Conservation (phyloP, 2,113 vertebrate genomes). For the Hyperoodon ampullatus region DNA sequence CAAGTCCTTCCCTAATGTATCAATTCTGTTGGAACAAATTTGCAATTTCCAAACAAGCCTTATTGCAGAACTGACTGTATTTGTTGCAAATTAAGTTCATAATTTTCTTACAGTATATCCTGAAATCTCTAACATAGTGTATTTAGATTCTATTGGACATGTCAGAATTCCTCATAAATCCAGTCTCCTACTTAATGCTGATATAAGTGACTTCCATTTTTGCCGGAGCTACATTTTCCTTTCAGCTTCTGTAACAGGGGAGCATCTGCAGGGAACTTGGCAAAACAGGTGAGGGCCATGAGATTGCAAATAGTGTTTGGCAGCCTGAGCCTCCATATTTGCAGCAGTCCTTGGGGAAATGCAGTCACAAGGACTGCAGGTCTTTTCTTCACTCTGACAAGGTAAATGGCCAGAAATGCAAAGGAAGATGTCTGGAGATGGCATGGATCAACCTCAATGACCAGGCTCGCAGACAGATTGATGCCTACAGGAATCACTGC, state of each 20-base stretch:
- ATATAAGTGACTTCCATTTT: neutral
- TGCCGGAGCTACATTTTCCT: neutral
- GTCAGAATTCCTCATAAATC: conserved; percentile 20
- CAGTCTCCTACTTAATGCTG: neutral
- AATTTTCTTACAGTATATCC: neutral
- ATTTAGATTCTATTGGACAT: neutral
- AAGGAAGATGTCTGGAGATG: neutral
- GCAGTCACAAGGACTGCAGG: neutral
- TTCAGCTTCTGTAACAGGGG: neutral
- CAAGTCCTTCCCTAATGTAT: neutral
- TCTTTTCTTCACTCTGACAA: neutral
- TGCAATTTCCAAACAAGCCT: neutral
- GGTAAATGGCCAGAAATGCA: neutral
- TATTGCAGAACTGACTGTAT: neutral
- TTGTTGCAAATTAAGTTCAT: conserved; percentile 13
- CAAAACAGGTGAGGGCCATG: neutral
- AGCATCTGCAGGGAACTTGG: neutral
- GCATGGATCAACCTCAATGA: neutral
- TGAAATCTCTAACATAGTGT: neutral
- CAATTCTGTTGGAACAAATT: conserved; percentile 11
- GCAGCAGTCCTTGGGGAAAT: neutral
- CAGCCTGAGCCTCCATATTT: neutral
- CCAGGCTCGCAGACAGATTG: neutral
- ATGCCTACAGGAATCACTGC: neutral
- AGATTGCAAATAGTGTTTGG: neutral